Evolutionary conservation across 2,797 vertebrate species (phyloP), one percentile per base, ranked within the genome.

Genomic region (Cheirogaleus major): DNA sequence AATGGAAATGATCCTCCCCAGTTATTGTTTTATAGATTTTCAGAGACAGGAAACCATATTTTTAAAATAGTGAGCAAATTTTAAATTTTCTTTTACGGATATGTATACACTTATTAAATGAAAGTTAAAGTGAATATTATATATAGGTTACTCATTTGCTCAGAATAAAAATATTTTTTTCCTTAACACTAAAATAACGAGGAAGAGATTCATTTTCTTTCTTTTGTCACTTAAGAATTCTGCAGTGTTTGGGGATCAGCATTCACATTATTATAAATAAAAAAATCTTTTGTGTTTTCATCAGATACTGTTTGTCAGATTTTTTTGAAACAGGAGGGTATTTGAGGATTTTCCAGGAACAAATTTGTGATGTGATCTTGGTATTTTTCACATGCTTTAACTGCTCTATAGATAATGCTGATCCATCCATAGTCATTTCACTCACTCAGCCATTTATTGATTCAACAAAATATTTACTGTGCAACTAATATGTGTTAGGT

Each of bases 1-100:
- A 93, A 89, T 83, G 94, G 75, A 95, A 97, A 87, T 35, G 70
- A 88, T 88, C 52, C 70, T 93, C 52, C 81, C 70, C 13, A n/a
- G 12, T 81, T 91, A 91, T 63, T 96, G 48, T 84, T 86, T 91
- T 95, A 59, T 80, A 89, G 32, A 52, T 67, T 67, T 90, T 91
- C 50, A 83, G 55, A 95, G 43, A 93, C 5, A 85, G 10, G 23
- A 72, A 72, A 25, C 11, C 78, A n/a, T 38, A 84, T 48, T 55
- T 85, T 87, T 22, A 27, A 69, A 83, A 59, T 57, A 78, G 25
- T 61, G 82, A 55, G 1, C 10, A 80, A 91, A 89, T 57, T 57
- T 12, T 65, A 55, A 22, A 83, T 55, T 73, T 89, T 89, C 52
- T 84, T 87, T 87, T 80, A 65, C 22, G 25, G 55, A 22, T 67